Percentiles rank a stretch among this genome's conserved stretches.
Conservation (phyloP, 2,888 invertebrate genomes). For the Coelinius sp. region DNA sequence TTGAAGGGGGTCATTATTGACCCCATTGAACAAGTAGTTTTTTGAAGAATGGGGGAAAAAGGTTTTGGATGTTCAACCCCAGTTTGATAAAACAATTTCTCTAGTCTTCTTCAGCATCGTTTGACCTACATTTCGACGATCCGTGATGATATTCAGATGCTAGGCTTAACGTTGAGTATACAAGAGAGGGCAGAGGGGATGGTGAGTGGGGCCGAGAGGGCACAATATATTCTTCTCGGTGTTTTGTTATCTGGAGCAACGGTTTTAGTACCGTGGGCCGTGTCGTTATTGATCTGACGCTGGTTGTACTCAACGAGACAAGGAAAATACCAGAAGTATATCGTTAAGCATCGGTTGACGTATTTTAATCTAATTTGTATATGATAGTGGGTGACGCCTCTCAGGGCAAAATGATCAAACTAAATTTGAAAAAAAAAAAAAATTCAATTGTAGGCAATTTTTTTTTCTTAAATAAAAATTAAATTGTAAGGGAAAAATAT, state of each 20-base stretch:
- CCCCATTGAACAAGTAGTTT: neutral
- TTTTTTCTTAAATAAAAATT: no score
- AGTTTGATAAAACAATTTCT: neutral
- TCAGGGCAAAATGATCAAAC: neutral
- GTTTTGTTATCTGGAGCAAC: slow-evolving; percentile 61
- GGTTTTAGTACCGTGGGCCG: slow-evolving; percentile 43
- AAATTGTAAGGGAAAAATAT: neutral
- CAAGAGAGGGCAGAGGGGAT: neutral
- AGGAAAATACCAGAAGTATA: slow-evolving; percentile 40
- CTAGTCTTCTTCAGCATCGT: slow-evolving; percentile 14
- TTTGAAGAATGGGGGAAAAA: neutral
- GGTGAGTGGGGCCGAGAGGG: slow-evolving; percentile 13
- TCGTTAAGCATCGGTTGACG: neutral
- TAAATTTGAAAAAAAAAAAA: neutral
- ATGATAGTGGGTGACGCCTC: neutral
- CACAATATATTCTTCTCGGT: slow-evolving; percentile 28
- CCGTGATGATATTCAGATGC: slow-evolving; percentile 21
- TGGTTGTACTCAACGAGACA: slow-evolving; percentile 62
- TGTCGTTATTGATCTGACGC: slow-evolving; percentile 67
- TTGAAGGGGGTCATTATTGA: neutral
- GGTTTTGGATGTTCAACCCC: neutral
- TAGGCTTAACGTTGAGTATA: slow-evolving; percentile 18
- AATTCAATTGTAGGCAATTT: neutral
- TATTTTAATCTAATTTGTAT: neutral
- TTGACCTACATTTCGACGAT: slow-evolving; percentile 17